Conservation (phyloP, 2,113 vertebrate species). For the Trinectes maculatus region DNA sequence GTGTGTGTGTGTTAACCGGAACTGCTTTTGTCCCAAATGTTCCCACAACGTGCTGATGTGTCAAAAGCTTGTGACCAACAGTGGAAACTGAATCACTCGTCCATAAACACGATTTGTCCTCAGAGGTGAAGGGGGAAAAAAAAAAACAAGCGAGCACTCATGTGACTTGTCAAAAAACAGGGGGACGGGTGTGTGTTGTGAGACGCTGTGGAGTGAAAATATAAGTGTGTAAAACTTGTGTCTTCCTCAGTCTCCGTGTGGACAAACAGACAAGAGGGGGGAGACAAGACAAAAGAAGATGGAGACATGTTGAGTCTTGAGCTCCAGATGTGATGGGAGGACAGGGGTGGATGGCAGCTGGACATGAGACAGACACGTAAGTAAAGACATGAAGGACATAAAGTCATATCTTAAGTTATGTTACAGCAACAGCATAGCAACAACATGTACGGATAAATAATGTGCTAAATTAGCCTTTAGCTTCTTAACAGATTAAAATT, state of each 20-base stretch:
- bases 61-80: constrained; percentile 57
- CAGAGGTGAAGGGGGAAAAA: not conserved
- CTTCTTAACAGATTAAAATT: constrained; percentile 6
- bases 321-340: constrained; percentile 45
- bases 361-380: constrained; percentile 54
- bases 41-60: constrained; percentile 58
- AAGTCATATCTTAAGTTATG: not conserved
- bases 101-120: not conserved
- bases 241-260: not conserved
- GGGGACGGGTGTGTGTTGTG: too few species aligned
- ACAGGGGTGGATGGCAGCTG: constrained; percentile 29
- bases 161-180: too few species aligned
- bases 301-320: not conserved
- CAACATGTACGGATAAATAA: too few species aligned
- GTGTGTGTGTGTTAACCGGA: not conserved
- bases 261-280: not conserved
- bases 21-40: not conserved
- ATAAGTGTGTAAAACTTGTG: not conserved
- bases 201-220: not conserved
- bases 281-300: constrained; percentile 12
- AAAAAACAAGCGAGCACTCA: not conserved
- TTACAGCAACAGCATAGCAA: too few species aligned
- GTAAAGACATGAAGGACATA: constrained; percentile 16
- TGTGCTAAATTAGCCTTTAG: too few species aligned
- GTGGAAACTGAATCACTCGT: constrained; percentile 49